A percentile compares a stretch with the other conserved stretches of the same genome.
These are phyloP conservation scores for Entelurus aequoreus DNA, from an alignment of 2,113 vertebrate genomes.

Conservation along the genomic window DNA sequence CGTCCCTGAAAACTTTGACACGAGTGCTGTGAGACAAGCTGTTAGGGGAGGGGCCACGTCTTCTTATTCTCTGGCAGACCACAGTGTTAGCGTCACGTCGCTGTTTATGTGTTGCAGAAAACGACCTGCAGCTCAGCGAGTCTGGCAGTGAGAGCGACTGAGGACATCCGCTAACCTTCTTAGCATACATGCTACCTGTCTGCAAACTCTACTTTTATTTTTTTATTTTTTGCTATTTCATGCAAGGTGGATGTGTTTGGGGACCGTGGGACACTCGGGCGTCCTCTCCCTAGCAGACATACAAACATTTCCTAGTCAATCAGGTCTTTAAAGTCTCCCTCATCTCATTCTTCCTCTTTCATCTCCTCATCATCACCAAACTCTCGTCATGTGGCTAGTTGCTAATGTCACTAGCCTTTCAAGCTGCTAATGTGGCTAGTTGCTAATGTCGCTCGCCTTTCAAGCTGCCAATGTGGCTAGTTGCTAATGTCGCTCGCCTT, in stretches of 20 bases:
- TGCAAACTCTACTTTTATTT: too few relatives aligned
- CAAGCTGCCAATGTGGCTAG: background rate
- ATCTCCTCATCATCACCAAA: background rate
- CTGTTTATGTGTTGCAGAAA: slow-evolving; percentile 76
- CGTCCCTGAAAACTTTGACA: too few relatives aligned
- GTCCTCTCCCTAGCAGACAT: too few relatives aligned
- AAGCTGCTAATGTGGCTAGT: background rate
- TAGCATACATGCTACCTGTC: background rate
- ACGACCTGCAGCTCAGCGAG: slow-evolving; percentile 94
- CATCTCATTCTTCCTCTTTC: background rate
- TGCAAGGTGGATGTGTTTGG: background rate
- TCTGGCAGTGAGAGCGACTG: slow-evolving; percentile 94
- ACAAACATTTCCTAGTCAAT: background rate
- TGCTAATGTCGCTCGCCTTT: background rate
- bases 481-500: background rate
- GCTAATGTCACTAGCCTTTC: background rate
- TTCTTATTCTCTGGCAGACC: too few relatives aligned
- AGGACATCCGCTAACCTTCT: background rate
- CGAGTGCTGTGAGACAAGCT: too few relatives aligned
- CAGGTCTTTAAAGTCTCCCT: slow-evolving; percentile 11
- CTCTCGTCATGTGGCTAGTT: background rate
- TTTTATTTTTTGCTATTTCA: background rate
- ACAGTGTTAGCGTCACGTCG: background rate
- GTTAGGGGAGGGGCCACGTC: too few relatives aligned
- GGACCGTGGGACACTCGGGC: background rate